Percentiles rank a stretch among this genome's conserved stretches.
phyloP scores from a whole-genome alignment of 1,140 invertebrate genomes.

The Thaumetopoea pityocampa region DNA sequence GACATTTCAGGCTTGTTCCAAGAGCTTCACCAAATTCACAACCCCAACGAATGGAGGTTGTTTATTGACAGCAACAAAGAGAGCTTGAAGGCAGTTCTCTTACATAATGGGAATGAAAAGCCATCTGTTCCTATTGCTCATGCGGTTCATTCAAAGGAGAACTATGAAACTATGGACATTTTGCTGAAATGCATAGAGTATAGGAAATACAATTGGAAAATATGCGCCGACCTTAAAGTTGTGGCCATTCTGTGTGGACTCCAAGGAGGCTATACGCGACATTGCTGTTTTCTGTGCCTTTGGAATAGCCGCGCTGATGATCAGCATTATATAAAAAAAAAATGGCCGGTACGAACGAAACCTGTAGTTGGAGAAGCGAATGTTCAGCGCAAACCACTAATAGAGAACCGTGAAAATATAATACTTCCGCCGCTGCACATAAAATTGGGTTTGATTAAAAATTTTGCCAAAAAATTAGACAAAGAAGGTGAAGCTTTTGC shows the following conservation, averaged over 20 bases:
- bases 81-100: slow-evolving; percentile 20
- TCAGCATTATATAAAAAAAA: slow-evolving; percentile 26
- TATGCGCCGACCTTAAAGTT: no score
- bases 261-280: no score
- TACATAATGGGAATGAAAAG: slow-evolving; percentile 19
- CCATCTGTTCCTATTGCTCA: slow-evolving; percentile 16
- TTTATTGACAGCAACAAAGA: slow-evolving; percentile 16
- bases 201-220: no score
- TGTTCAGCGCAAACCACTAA: slow-evolving; percentile 28
- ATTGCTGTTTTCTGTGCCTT: no score
- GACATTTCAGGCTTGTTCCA: slow-evolving; percentile 24
- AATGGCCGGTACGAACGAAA: slow-evolving; percentile 28
- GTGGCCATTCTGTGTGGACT: no score
- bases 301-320: no score
- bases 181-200: no score
- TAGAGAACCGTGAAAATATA: slow-evolving; percentile 13
- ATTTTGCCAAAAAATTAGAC: slow-evolving; percentile 41
- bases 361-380: slow-evolving; percentile 31
- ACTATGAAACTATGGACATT: slow-evolving; percentile 15
- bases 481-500: slow-evolving; percentile 1
- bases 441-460: slow-evolving; percentile 48
- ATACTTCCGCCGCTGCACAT: slow-evolving; percentile 24
- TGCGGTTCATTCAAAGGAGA: slow-evolving; percentile 15
- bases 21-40: slow-evolving; percentile 19
- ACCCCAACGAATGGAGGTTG: slow-evolving; percentile 11